Evolutionary conservation across 2,888 invertebrate species (phyloP), one percentile per base, ranked within the genome.

Genomic region (Stictocephala bisonia): DNA sequence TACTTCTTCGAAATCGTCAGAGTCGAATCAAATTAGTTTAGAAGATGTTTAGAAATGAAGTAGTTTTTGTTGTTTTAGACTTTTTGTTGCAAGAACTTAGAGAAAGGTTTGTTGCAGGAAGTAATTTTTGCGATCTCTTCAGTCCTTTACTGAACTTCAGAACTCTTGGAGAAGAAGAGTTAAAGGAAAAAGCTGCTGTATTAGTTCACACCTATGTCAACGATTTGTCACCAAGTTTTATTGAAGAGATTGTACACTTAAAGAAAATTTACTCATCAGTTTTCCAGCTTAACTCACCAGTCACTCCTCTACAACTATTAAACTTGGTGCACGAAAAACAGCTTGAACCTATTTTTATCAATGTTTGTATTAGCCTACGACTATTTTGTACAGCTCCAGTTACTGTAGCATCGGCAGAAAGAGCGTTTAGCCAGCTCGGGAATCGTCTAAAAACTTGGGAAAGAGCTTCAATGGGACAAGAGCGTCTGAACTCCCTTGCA

Each of bases 241-340:
- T 44, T 4, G 44, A 44, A 13, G 44, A 44, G 18, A 44, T 44
- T 15, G n/a, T 44, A 44, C 44, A 44, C 18, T 44, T 44, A 44
- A 44, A 44, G 44, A 44, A 44, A 44, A 44, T 44, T 15, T 44
- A 44, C 44, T 44, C 44, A 15, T 15, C 44, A 44, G 44, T 44
- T 13, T 44, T 44, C 13, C 44, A 3, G 44, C n/a, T 6, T n/a
- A 40, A 15, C 18, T 44, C 44, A n/a, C n/a, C n/a, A 58, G 29
- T 27, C 20, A 58, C 20, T n/a, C 58, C 58, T 20, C 31, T 58
- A 29, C 7, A 58, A 20, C 31, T 58, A 29, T 56, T 56, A 29
- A 58, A 58, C 29, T 26, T 29, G 20, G 15, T 58, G 20, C 29
- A 58, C 20, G 58, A n/a, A 27, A 58, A 24, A 58, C 58, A 58